These are phyloP conservation scores for Sclerodermus sp. DNA, from an alignment of 2,888 invertebrate genomes.

Conservation along the genomic window DNA sequence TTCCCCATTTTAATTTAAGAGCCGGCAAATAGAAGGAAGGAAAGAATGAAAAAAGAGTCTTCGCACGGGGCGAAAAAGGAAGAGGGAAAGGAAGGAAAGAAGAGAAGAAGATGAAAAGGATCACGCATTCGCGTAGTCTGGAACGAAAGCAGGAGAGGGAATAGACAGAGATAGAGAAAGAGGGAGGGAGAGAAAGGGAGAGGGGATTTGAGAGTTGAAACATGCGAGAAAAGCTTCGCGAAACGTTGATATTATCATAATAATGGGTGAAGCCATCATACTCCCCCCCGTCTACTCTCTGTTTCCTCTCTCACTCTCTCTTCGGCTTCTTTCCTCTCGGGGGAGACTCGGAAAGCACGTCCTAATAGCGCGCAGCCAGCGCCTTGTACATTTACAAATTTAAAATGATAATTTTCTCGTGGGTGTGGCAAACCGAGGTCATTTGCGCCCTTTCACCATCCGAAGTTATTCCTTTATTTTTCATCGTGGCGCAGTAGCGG, in stretches of 20 bases:
- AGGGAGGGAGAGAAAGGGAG: conserved; percentile 6
- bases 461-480: conserved; percentile 19
- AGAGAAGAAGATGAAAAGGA: too few species aligned
- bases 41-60: neutral
- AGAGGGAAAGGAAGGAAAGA: neutral
- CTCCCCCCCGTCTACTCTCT: conserved; percentile 32
- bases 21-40: conserved; percentile 7
- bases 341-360: conserved; percentile 20
- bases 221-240: conserved; percentile 31
- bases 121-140: too few species aligned
- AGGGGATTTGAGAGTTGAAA: conserved; percentile 29
- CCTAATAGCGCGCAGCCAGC: conserved; percentile 36
- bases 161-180: neutral
- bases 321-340: conserved; percentile 17
- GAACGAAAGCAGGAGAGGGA: too few species aligned
- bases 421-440: conserved; percentile 38
- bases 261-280: conserved; percentile 45
- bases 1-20: conserved; percentile 29
- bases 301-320: conserved; percentile 15
- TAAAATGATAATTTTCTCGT: conserved; percentile 45
- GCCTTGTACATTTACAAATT: conserved; percentile 47
- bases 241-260: conserved; percentile 47
- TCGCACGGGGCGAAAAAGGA: conserved; percentile 13
- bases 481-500: conserved; percentile 2
- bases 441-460: conserved; percentile 36